Percentiles rank a stretch among this genome's conserved stretches.
These are phyloP conservation scores for Oncorhynchus tshawytscha DNA, from an alignment of 2,113 vertebrate genomes.

Conservation along the genomic window DNA sequence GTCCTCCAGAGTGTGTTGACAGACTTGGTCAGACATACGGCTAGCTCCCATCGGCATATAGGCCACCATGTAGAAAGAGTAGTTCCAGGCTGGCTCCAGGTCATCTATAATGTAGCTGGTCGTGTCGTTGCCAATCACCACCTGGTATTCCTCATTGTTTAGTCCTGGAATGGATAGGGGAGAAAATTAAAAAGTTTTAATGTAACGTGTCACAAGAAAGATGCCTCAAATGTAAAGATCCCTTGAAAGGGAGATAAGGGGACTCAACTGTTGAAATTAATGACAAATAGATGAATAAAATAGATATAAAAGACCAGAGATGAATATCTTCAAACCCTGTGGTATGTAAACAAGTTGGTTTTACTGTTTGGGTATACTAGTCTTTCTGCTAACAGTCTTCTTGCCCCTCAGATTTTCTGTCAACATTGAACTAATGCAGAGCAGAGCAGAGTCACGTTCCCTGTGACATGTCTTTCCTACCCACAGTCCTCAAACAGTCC, in stretches of 20 bases:
- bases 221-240: neutral
- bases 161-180: conserved; percentile 74
- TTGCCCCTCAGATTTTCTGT: conserved; percentile 20
- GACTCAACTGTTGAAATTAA: too few relatives aligned
- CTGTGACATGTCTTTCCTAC: too few relatives aligned
- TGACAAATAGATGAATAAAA: too few relatives aligned
- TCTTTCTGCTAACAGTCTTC: too few relatives aligned
- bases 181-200: conserved; percentile 6
- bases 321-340: neutral
- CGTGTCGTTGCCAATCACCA: conserved; percentile 96
- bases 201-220: neutral
- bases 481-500: too few relatives aligned
- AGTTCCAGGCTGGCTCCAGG: conserved; percentile 91
- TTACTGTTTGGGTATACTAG: conserved; percentile 2
- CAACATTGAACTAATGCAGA: conserved; percentile 25
- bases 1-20: conserved; percentile 91
- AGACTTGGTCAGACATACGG: conserved; percentile 96
- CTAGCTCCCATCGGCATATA: conserved; percentile 99
- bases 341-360: conserved; percentile 1
- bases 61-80: conserved; percentile 96
- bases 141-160: conserved; percentile 97
- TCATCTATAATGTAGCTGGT: conserved; percentile 95
- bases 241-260: neutral
- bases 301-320: too few relatives aligned
- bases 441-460: conserved; percentile 17